A percentile compares a stretch with the other conserved stretches of the same genome.
Conservation (phyloP, 2,113 vertebrate genomes). For the Limanda limanda region DNA sequence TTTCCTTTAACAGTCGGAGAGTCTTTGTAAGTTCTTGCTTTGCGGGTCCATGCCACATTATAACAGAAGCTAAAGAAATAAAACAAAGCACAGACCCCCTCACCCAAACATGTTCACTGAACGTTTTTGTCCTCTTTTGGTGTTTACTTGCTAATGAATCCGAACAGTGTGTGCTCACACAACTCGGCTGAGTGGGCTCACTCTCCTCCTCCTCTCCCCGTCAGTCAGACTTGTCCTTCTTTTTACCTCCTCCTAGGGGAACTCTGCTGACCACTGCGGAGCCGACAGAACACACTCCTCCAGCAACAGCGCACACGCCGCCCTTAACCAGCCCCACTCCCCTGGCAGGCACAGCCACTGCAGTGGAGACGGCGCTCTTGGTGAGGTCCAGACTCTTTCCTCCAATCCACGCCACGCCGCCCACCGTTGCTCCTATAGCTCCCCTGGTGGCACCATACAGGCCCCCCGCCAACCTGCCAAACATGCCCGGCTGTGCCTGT, state of each 20-base stretch:
- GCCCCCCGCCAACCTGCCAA: conserved; percentile 92
- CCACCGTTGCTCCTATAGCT: conserved; percentile 92
- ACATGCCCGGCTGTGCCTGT: conserved; percentile 89
- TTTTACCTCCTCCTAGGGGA: conserved; percentile 91
- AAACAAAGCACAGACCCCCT: conserved; percentile 26
- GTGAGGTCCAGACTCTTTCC: conserved; percentile 94
- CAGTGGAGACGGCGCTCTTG: conserved; percentile 91
- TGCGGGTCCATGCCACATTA: conserved; percentile 8
- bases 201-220: conserved; percentile 21
- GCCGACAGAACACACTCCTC: conserved; percentile 91
- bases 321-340: conserved; percentile 94
- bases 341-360: conserved; percentile 90
- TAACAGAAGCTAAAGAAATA: background rate
- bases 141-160: conserved; percentile 34
- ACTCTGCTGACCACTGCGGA: conserved; percentile 95
- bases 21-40: conserved; percentile 39
- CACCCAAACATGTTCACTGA: conserved; percentile 49
- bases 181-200: background rate
- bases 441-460: conserved; percentile 95
- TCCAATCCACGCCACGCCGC: conserved; percentile 95
- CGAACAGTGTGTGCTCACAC: conserved; percentile 13
- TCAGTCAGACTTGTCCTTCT: conserved; percentile 98
- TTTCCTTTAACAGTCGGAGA: conserved; percentile 30
- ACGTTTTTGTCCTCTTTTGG: conserved; percentile 43
- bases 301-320: conserved; percentile 91